These are phyloP conservation scores for Cyanoderma ruficeps DNA, from an alignment of 2,113 vertebrate species.

Conservation along the genomic window DNA sequence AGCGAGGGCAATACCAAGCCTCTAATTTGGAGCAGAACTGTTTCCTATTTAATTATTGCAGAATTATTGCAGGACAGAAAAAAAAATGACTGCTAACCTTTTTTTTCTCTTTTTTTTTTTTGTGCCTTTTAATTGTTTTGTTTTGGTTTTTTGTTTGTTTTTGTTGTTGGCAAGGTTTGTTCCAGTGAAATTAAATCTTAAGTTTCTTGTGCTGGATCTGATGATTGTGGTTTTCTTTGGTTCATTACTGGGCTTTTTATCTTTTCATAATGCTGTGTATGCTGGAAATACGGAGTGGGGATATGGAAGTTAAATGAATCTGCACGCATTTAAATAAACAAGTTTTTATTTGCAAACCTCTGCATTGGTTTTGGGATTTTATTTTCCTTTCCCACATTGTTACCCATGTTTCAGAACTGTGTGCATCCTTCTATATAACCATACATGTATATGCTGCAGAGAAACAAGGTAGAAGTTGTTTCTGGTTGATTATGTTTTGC, in stretches of 20 bases:
- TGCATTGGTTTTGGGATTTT: neutral
- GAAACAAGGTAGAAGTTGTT: neutral
- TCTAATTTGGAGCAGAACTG: neutral
- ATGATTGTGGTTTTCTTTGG: neutral
- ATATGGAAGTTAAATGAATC: neutral
- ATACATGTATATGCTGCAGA: neutral
- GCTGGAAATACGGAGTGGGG: neutral
- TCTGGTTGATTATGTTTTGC: neutral
- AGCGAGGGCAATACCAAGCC: neutral
- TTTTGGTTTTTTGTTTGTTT: no score
- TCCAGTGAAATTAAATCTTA: conserved; percentile 37
- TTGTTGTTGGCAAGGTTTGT: neutral
- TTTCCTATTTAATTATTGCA: conserved; percentile 13
- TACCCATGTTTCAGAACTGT: neutral
- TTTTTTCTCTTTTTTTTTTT: neutral
- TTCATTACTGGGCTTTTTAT: neutral
- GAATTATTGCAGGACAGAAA: conserved; percentile 16
- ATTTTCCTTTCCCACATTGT: neutral
- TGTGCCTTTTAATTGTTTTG: neutral
- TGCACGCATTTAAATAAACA: neutral
- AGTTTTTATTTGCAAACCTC: neutral
- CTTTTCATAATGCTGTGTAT: neutral
- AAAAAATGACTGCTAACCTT: neutral
- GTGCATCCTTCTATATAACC: neutral
- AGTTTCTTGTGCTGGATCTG: neutral